A percentile compares a stretch with the other conserved stretches of the same genome.
These are phyloP conservation scores for Geodia barretti DNA, from an alignment of 37 sponge, comb jelly and placozoan genomes.

Conservation along the genomic window DNA sequence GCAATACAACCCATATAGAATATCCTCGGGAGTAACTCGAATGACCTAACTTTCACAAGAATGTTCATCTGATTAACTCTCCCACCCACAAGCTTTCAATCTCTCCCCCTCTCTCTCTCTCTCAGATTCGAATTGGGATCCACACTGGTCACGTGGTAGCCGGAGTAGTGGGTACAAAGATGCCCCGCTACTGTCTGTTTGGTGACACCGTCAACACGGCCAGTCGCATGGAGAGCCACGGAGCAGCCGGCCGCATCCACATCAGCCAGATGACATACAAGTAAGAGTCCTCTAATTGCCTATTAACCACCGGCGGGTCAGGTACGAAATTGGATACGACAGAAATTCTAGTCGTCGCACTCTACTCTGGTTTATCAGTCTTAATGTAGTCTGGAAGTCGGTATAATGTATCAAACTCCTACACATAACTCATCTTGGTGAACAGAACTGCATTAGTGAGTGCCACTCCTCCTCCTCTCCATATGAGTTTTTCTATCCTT, in stretches of 20 bases:
- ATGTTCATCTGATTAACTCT: not conserved
- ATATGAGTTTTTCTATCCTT: not conserved
- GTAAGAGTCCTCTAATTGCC: slow-evolving; percentile 4
- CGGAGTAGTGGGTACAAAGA: slow-evolving; percentile 90
- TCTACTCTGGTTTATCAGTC: too few relatives aligned
- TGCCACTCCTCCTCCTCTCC: not conserved
- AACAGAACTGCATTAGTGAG: not conserved
- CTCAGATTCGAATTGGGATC: slow-evolving; percentile 88
- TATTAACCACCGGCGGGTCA: too few relatives aligned
- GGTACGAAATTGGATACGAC: too few relatives aligned
- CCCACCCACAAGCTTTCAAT: not conserved
- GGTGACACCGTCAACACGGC: slow-evolving; percentile 98
- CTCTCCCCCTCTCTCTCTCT: not conserved
- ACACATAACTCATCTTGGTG: too few relatives aligned
- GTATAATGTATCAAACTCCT: too few relatives aligned
- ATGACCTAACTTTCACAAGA: not conserved
- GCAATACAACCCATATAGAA: too few relatives aligned
- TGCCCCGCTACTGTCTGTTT: slow-evolving; percentile 96
- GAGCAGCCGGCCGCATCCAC: slow-evolving; percentile 59
- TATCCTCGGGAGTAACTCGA: too few relatives aligned
- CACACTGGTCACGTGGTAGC: slow-evolving; percentile 92
- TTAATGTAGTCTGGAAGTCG: too few relatives aligned
- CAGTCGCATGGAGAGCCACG: slow-evolving; percentile 90
- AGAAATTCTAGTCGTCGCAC: too few relatives aligned
- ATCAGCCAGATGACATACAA: slow-evolving; percentile 57